These are phyloP conservation scores for Raillietiella orientalis DNA, from an alignment of 2,888 invertebrate species.

Conservation along the genomic window DNA sequence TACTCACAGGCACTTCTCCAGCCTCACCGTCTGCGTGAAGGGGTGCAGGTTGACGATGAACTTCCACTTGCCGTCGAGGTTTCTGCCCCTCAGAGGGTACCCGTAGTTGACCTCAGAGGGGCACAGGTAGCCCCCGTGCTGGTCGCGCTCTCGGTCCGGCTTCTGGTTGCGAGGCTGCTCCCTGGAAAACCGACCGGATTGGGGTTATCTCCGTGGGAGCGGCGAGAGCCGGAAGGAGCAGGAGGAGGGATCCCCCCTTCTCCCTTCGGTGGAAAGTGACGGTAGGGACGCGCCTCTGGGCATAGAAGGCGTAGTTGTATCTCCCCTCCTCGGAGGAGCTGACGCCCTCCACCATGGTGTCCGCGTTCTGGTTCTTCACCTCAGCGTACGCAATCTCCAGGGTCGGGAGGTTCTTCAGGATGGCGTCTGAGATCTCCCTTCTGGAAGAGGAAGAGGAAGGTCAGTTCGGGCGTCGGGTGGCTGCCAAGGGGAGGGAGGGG, in stretches of 20 bases:
- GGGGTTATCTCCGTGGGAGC: no score
- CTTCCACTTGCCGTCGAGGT: constrained; percentile 49
- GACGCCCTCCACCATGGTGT: constrained; percentile 22
- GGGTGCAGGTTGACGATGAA: constrained; percentile 55
- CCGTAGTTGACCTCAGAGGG: constrained; percentile 43
- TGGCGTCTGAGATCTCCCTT: constrained; percentile 14
- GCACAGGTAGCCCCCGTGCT: constrained; percentile 38
- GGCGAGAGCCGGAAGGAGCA: no score
- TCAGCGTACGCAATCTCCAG: constrained; percentile 34
- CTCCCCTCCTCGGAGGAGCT: constrained; percentile 18
- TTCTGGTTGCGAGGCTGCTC: no score
- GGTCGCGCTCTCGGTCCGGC: constrained; percentile 16
- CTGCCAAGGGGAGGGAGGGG: neutral
- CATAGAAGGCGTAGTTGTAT: constrained; percentile 11
- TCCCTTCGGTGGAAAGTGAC: no score
- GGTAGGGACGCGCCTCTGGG: no score
- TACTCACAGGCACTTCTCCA: constrained; percentile 46
- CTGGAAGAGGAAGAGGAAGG: constrained; percentile 12
- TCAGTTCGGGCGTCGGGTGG: constrained; percentile 19
- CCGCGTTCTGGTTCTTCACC: constrained; percentile 22
- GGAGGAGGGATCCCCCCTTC: no score
- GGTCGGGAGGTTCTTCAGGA: constrained; percentile 21
- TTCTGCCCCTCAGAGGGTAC: constrained; percentile 40
- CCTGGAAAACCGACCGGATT: no score
- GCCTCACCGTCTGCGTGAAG: constrained; percentile 41